Conservation (phyloP, 2,113 vertebrate genomes). For the Sapayoa aenigma region DNA sequence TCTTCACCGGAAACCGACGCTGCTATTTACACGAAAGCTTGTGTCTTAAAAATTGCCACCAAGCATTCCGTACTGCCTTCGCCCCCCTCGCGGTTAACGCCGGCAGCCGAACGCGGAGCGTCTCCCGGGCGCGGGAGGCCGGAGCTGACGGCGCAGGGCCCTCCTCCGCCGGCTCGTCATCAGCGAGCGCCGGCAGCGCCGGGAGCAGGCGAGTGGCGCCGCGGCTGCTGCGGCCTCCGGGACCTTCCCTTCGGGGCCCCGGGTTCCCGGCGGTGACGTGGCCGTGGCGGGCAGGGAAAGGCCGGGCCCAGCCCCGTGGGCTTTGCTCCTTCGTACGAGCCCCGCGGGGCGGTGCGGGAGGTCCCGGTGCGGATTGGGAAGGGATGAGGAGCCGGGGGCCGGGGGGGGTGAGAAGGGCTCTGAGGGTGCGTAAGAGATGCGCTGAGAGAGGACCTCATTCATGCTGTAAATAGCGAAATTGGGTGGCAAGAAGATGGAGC, state of each 20-base stretch:
- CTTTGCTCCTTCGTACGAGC: not conserved
- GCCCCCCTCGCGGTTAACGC: rapidly evolving
- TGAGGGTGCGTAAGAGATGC: not conserved
- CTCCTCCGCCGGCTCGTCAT: not conserved
- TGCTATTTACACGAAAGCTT: not conserved
- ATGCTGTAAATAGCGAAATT: not conserved
- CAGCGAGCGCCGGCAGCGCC: not conserved
- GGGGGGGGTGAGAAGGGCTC: not conserved
- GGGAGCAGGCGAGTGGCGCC: rapidly evolving
- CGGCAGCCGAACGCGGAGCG: no score
- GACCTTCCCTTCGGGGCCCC: rapidly evolving
- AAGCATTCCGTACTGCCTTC: rapidly evolving
- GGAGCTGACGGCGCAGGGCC: no score
- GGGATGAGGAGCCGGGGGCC: not conserved
- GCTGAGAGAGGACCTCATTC: not conserved
- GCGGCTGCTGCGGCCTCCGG: rapidly evolving
- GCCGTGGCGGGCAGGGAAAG: not conserved
- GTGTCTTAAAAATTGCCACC: not conserved
- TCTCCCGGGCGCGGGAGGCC: no score
- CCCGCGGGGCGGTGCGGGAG: no score
- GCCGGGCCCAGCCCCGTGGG: no score
- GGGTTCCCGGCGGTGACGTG: not conserved
- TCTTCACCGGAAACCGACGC: not conserved
- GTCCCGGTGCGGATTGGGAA: not conserved
- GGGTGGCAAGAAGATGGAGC: no score